A percentile compares a stretch with the other conserved stretches of the same genome.
Conservation (phyloP, 2,797 vertebrate genomes). For the Gambusia yucatana region DNA sequence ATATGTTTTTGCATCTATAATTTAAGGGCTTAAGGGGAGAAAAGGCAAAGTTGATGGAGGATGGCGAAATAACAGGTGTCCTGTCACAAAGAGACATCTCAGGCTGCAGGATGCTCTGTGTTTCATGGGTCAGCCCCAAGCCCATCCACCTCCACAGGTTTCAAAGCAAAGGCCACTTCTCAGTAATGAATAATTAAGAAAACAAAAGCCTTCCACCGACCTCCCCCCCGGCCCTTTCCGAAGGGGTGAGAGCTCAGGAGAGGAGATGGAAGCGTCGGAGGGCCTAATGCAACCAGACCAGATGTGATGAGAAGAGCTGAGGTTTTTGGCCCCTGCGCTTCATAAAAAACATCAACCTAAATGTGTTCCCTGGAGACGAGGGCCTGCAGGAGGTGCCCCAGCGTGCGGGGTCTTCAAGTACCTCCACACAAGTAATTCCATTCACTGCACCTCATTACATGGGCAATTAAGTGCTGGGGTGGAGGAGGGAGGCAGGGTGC, state of each 20-base stretch:
- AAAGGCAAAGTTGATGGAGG: conserved; percentile 39
- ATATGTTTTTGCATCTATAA: conserved; percentile 15
- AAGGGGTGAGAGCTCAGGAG: conserved; percentile 57
- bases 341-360: conserved; percentile 81
- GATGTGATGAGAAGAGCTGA: conserved; percentile 75
- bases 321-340: conserved; percentile 71
- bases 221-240: neutral
- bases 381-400: conserved; percentile 82
- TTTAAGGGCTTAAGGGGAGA: conserved; percentile 43
- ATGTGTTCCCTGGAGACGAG: conserved; percentile 82
- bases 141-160: conserved; percentile 82
- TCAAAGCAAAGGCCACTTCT: conserved; percentile 82
- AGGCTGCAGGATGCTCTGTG: conserved; percentile 77
- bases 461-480: conserved; percentile 89
- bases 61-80: conserved; percentile 82
- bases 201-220: conserved; percentile 64
- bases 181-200: conserved; percentile 80
- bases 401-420: conserved; percentile 83
- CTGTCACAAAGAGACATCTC: conserved; percentile 77
- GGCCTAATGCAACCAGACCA: conserved; percentile 74
- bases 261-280: conserved; percentile 47
- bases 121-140: conserved; percentile 75
- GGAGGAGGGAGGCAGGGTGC: conserved; percentile 60
- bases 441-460: conserved; percentile 88
- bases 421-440: conserved; percentile 86